Base-by-base conservation (phyloP, 2,797 vertebrate genomes). In the Mycteria americana region DNA sequence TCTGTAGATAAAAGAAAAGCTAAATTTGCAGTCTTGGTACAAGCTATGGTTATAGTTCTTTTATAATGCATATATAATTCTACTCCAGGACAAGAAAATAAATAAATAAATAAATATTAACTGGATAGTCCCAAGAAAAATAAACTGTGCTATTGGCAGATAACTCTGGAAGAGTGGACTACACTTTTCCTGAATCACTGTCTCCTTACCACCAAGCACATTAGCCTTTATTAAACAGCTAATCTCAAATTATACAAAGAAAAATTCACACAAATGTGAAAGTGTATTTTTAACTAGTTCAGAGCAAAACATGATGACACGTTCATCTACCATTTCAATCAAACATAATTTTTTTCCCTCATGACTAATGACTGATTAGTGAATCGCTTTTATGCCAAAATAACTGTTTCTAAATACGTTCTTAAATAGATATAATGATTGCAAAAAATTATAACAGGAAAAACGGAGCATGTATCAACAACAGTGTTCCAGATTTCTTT, bases 321-420 rank as follows among this genome's bases (percentile, higher is more conserved):
- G 18, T 80, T 95, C 72, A 91, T 94, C 87, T 92, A 63, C 22
- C 27, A 81, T 94, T 93, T 91, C 87, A 96, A 96, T 95, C 89
- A 96, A 85, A 88, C 11, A 39, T 92, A 96, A 94, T 95, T 96
- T 93, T 68, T 21, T 57, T 93, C 92, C 65, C 53, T 82, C 39
- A 41, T 85, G 84, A 89, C 74, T 96, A 93, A 94, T 88, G 87
- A 91, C 89, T 97, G 87, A 97, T 96, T 94, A 96, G 89, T 68
- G 57, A 94, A 88, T 80, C 93, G 92, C 87, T 89, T 96, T 96
- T 93, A 93, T 92, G 87, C 79, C 85, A 96, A 96, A 96, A 95
- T 92, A 96, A 92, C 85, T 53, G 46, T 80, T 95, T 96, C 94
- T 96, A 96, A 96, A 94, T 96, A 88, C 1, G 46, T 76, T 89